Base-by-base conservation (phyloP, 2,888 invertebrate genomes). In the Amphipoea oculea region DNA sequence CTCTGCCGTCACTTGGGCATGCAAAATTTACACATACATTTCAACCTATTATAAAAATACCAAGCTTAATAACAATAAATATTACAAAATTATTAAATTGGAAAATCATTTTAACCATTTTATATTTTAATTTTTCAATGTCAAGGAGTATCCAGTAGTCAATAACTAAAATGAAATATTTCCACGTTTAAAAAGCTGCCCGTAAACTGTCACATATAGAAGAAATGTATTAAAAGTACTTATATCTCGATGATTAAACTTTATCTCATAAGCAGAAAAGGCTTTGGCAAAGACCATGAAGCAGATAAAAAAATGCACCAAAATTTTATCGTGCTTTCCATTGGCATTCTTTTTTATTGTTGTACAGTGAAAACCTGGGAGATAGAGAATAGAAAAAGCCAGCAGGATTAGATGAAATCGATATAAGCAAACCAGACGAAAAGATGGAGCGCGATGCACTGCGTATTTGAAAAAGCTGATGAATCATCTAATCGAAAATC, bases 301-400 rank as follows among this genome's bases (percentile, higher is more conserved):
- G 4, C 29, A 29, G 12, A 29, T 45, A 14, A 57, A 17, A 71
- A 54, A 57, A 14, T 54, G 29, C 73, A 36, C 42, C 54, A 71
- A 71, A 4, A 54, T 74, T 20, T 5, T 20, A 20, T 71, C 9
- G 9, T 14, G 20, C 0, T 42, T 5, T 54, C 42, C 29, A 42
- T 54, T 57, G 23, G 23, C 54, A 54, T 54, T 71, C 14, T 69
- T 42, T 70, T 54, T 23, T 71, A 29, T 72, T 45, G 72, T 29
- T 72, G 42, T 42, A 42, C 42, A 72, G 74, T 29, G 11, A 54
- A 29, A 42, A n/a, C 20, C 51, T 0, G 5, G 74, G n/a, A 20
- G 5, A 29, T 20, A 69, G 7, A 9, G 23, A 23, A 4, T 48
- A 36, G 14, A 9, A 17, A 4, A 4, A 4, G 11, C 0, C 11